Percentiles rank a stretch among this genome's conserved stretches.
phyloP scores from a whole-genome alignment of 2,797 vertebrate species.

The Chrosomus eos region DNA sequence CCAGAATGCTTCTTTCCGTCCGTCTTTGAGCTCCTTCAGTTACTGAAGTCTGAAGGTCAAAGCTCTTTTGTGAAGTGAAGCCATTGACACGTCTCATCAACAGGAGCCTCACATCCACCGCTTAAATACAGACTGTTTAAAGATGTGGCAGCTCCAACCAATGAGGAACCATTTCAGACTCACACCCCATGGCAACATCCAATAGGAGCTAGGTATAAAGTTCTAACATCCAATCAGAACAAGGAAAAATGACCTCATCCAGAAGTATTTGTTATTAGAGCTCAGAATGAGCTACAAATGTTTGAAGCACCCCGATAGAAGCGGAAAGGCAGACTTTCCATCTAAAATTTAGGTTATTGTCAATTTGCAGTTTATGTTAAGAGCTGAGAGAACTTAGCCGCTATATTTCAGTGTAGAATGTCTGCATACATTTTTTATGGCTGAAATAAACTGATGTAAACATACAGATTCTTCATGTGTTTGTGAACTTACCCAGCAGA shows the following conservation, averaged over 20 bases:
- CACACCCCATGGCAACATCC: slow-evolving; percentile 52
- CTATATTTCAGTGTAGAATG: not conserved
- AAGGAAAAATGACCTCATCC: slow-evolving; percentile 45
- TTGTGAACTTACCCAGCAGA: slow-evolving; percentile 78
- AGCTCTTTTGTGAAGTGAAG: slow-evolving; percentile 55
- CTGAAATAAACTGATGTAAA: not conserved
- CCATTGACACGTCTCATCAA: slow-evolving; percentile 59
- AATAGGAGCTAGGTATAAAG: slow-evolving; percentile 21
- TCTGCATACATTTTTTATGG: not conserved
- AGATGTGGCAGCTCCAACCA: slow-evolving; percentile 40
- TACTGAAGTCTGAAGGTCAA: slow-evolving; percentile 52
- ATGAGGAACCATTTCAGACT: slow-evolving; percentile 37
- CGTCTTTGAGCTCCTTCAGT: slow-evolving; percentile 50
- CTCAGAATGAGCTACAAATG: not conserved
- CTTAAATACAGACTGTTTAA: slow-evolving; percentile 42
- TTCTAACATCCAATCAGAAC: slow-evolving; percentile 35
- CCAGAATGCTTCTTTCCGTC: slow-evolving; percentile 48
- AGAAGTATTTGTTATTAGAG: slow-evolving; percentile 24
- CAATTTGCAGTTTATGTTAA: not conserved
- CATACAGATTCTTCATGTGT: not conserved
- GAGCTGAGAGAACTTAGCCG: not conserved
- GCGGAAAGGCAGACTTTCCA: not conserved
- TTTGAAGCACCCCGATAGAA: slow-evolving; percentile 11
- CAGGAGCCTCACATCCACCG: slow-evolving; percentile 57
- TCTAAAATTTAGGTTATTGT: not conserved